Evolutionary conservation across 1,140 invertebrate genomes (phyloP), one percentile per base, ranked within the genome.

Genomic region (Eurosta solidaginis): DNA sequence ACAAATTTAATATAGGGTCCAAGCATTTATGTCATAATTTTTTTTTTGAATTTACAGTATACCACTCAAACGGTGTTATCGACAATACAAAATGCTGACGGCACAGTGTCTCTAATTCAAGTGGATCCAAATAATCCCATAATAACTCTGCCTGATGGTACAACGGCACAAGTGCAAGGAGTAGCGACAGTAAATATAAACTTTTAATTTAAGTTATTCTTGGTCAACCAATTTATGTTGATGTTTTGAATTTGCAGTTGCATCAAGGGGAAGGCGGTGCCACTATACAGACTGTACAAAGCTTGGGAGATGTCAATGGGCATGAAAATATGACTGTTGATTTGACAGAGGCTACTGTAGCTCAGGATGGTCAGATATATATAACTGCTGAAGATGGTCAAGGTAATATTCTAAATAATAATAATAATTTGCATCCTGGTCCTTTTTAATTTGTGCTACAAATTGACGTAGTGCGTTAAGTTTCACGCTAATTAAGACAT

Each of bases 71-170:
- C 96, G n/a, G 95, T 98, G 83, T 92, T 98, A 33, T 97, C 98
- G 87, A 97, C 96, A 3, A 97, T 98, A 86, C 97, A 95, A 80
- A 98, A 98, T 90, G 94, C 96, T 4, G 97, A 99, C 90, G 97
- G 97, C 79, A 96, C 96, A 4, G 96, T 99, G 59, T 98, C 96
- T 33, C 94, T 98, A 75, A 97, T 98, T 80, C 97, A 98, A 89
- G 95, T 98, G 77, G 97, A 98, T 91, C 96, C 96, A 47, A 96
- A 93, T 83, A 96, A 95, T 89, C 95, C 96, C 42, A 96, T 98
- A 82, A 97, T 98, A 80, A 98, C 96, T 25, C 90, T 98, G 85
- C 95, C 96, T 1, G 97, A 98, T 89, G 97, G 97, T 74, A 98
- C 96, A 78, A 97, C 96, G 33, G 96, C 96, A 20, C 96, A 97